These are phyloP conservation scores for Axinella damicornis DNA, from an alignment of 37 sponge, comb jelly and placozoan species.

Conservation along the genomic window DNA sequence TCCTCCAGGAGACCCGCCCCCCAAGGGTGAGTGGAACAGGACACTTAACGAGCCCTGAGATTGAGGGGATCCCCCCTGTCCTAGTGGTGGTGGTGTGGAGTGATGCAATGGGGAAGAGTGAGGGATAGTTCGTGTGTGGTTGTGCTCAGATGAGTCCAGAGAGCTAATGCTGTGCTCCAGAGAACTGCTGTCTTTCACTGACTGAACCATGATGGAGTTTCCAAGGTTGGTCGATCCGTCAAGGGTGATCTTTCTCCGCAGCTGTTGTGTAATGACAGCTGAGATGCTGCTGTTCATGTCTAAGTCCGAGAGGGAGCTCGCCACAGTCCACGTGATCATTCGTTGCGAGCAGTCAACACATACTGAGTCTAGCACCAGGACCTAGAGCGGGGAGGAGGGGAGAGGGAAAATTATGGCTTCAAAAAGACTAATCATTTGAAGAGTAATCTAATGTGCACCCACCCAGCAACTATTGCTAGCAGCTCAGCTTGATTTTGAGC, in stretches of 20 bases:
- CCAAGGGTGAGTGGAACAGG: background rate
- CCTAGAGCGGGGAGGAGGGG: background rate
- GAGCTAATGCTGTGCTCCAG: background rate
- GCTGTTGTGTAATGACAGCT: background rate
- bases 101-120: no score
- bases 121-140: no score
- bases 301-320: background rate
- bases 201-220: no score
- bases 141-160: background rate
- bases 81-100: no score
- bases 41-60: no score
- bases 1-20: background rate
- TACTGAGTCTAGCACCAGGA: slow-evolving; percentile 10
- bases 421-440: no score
- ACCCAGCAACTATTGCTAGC: no score
- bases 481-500: background rate
- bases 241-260: no score
- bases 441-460: no score
- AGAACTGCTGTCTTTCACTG: background rate
- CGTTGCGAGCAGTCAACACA: slow-evolving; percentile 29
- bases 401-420: background rate
- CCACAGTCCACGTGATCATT: slow-evolving; percentile 23
- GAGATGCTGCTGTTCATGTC: no score
- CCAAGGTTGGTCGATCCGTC: no score
- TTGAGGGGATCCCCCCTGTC: no score